Conservation (phyloP, 2,888 invertebrate genomes). For the Acrobasis suavella region DNA sequence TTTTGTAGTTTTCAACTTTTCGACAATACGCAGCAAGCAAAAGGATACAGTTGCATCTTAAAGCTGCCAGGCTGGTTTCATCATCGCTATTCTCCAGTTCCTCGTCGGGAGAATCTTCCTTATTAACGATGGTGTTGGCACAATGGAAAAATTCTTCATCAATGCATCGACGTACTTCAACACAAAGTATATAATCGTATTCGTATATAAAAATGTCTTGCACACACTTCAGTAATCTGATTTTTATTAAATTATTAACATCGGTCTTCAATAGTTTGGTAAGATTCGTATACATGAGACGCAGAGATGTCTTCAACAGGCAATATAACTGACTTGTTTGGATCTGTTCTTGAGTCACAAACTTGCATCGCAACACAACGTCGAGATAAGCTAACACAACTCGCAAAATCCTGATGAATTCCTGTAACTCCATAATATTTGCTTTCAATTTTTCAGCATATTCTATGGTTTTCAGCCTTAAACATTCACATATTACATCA, state of each 20-base stretch:
- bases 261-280: slow-evolving; percentile 46
- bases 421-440: slow-evolving; percentile 39
- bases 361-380: slow-evolving; percentile 47
- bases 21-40: slow-evolving; percentile 66
- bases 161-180: slow-evolving; percentile 47
- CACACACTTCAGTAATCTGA: slow-evolving; percentile 46
- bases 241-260: slow-evolving; percentile 39
- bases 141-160: slow-evolving; percentile 58
- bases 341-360: slow-evolving; percentile 41
- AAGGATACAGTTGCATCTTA: slow-evolving; percentile 60
- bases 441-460: slow-evolving; percentile 34
- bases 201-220: slow-evolving; percentile 50
- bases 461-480: slow-evolving; percentile 39
- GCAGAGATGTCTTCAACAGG: slow-evolving; percentile 43
- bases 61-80: slow-evolving; percentile 49
- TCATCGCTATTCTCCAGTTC: slow-evolving; percentile 47
- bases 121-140: slow-evolving; percentile 56
- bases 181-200: slow-evolving; percentile 44
- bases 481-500: slow-evolving; percentile 41
- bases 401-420: slow-evolving; percentile 46
- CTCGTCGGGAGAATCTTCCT: slow-evolving; percentile 48
- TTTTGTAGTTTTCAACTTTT: slow-evolving; percentile 50
- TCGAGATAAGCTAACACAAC: slow-evolving; percentile 52
- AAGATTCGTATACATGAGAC: slow-evolving; percentile 44
- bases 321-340: slow-evolving; percentile 40